Base-by-base conservation (phyloP, 2,113 vertebrate species). In the Lynx canadensis region DNA sequence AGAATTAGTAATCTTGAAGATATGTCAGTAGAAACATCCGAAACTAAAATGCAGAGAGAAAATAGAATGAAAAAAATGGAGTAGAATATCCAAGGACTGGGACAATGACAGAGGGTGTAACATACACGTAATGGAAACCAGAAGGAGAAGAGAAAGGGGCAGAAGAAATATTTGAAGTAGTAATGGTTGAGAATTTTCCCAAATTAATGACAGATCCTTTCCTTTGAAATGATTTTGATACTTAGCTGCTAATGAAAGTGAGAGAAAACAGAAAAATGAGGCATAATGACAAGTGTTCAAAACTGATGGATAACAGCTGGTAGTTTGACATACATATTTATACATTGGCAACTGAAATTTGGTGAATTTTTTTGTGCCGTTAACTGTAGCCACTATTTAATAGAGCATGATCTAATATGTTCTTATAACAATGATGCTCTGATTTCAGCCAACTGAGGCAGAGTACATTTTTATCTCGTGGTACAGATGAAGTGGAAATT, bases 131-230 rank as follows among this genome's bases (percentile, higher is more conserved):
- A 21, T 60, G 60, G 23, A 63, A 78, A 25, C 21, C 52, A 60
- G 66, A 82, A 90, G 31, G n/a, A 55, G 55, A 84, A 57, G 48
- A 86, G n/a, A n/a, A 55, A 38, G 60, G 21, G 93, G 25, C 68
- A 41, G 60, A 82, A 91, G 74, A 95, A 91, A 78, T 81, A 52
- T 36, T 78, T 87, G 38, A 93, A 69, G 23, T 90, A 60, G 76
- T 78, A 45, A 68, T 68, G 33, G 50, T 93, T 74, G 57, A 76
- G 55, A 86, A 86, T 84, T 82, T 95, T 63, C 38, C 29, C 68
- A 68, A 90, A 82, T 82, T 76, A 48, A 92, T 25, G 7, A 23
- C 18, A 41, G 4, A 45, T 69, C 48, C 33, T 48, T 89, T 87
- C n/a, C 27, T 95, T 78, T 92, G 8, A 87, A 48, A 87, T 78